A percentile compares a stretch with the other conserved stretches of the same genome.
These are phyloP conservation scores for Lacerta bilineata DNA, from an alignment of 2,797 vertebrate species.

Conservation along the genomic window DNA sequence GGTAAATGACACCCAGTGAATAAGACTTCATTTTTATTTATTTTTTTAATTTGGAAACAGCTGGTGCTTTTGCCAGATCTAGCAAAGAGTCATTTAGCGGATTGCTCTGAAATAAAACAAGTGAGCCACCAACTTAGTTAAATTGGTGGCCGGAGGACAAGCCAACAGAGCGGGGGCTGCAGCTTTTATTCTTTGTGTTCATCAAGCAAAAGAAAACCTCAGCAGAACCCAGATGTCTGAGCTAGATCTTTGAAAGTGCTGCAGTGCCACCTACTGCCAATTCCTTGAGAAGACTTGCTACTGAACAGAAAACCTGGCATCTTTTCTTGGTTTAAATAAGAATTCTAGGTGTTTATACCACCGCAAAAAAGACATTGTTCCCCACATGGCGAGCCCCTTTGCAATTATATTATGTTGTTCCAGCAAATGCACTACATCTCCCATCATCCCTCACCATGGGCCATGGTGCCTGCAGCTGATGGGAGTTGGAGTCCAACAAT, in stretches of 20 bases:
- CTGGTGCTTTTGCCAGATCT: slow-evolving; percentile 53
- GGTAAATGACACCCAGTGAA: slow-evolving; percentile 41
- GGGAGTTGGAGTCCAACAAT: background rate
- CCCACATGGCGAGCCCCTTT: background rate
- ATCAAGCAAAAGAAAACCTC: background rate
- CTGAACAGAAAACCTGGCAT: background rate
- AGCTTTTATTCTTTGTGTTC: slow-evolving; percentile 7
- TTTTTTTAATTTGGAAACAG: background rate
- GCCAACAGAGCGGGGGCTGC: background rate
- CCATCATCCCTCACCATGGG: background rate
- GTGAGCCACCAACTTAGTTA: slow-evolving; percentile 16
- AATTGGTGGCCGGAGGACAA: slow-evolving; percentile 49
- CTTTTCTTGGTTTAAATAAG: background rate
- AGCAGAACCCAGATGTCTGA: background rate
- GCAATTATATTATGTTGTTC: background rate
- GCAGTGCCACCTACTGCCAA: slow-evolving; percentile 67
- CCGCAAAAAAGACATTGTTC: background rate
- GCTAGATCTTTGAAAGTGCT: slow-evolving; percentile 32
- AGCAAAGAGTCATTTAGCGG: slow-evolving; percentile 62
- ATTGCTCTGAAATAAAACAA: slow-evolving; percentile 45
- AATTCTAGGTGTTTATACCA: background rate
- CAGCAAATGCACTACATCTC: background rate
- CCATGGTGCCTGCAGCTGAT: background rate
- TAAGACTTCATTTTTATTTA: slow-evolving; percentile 34
- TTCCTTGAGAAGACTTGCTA: background rate